Evolutionary conservation across 2,797 vertebrate species (phyloP).

Genomic region (Masticophis lateralis): DNA sequence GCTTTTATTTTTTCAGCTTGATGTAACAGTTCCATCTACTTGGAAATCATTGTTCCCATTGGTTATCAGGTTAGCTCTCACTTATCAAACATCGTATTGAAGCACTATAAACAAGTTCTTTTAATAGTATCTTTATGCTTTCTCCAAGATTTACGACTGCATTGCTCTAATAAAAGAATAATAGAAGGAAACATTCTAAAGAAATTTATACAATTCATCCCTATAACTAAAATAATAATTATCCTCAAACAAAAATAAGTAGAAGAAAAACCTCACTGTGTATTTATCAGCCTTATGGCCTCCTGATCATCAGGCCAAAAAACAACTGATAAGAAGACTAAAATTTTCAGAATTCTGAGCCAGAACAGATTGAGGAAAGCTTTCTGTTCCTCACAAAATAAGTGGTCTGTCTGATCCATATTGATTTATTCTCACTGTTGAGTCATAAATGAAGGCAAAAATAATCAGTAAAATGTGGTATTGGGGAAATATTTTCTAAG

Average conservation of each 20-base stretch:
- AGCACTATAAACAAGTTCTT: background rate
- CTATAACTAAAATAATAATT: background rate
- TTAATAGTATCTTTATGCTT: background rate
- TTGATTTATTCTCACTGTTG: background rate
- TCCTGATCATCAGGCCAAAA: background rate
- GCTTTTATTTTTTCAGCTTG: background rate
- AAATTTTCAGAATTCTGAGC: background rate
- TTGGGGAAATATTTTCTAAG: background rate
- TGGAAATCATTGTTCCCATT: background rate
- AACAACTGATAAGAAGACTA: background rate
- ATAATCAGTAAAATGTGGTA: background rate
- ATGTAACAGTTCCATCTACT: background rate
- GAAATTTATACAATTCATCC: background rate
- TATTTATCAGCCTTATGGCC: background rate
- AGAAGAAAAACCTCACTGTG: background rate
- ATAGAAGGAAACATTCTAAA: background rate
- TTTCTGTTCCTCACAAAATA: background rate
- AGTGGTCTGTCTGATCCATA: background rate
- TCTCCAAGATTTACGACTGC: background rate
- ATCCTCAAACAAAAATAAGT: background rate
- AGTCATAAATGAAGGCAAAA: background rate
- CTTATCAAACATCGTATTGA: background rate
- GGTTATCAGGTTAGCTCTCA: background rate
- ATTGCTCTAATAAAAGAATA: background rate
- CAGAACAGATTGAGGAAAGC: background rate